Base-by-base conservation (phyloP, 2,797 vertebrate species). In the Furcifer pardalis region DNA sequence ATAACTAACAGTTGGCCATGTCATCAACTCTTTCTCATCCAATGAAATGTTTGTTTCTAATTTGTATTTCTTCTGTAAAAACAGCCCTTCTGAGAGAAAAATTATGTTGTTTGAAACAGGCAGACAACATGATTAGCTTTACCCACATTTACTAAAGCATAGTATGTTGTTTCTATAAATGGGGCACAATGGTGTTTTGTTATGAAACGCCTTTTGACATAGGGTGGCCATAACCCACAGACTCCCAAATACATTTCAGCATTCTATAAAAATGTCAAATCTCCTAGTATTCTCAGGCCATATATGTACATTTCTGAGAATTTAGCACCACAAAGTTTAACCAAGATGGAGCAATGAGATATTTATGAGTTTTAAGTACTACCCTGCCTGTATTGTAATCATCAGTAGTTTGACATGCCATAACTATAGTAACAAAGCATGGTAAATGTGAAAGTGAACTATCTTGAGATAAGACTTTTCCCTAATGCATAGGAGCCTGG, bases 141-240 rank as follows among this genome's bases (percentile, higher is more conserved):
- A 92, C 86, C 86, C 84, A 87, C 86, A 90, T 91, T 89, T 91
- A 82, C 84, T 89, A 81, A 79, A 92, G 72, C 81, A 82, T 83
- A 94, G 89, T 84, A 83, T 32, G 86, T 86, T 91, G 82, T 94
- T 95, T 94, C 93, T 95, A 93, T 93, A 96, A 95, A 94, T 95
- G 94, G 91, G 89, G 83, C 7, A 69, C 89, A 89, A 85, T 87
- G 83, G 83, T 86, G 87, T 91, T 95, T 94, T 95, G 91, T 95
- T 95, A 93, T 91, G 88, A 95, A 95, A 94, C 1, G 1, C 46
- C 86, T 89, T 95, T 95, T 95, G 94, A 94, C 92, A 91, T 85
- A 94, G 91, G 87, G 90, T 88, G 90, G 90, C 90, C 65, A n/a
- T 5, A 79, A 92, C 83, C 82, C 88, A 89, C 52, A 79, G 90